Base-by-base conservation (phyloP, 1,140 invertebrate species). In the Drosophila bipectinata region DNA sequence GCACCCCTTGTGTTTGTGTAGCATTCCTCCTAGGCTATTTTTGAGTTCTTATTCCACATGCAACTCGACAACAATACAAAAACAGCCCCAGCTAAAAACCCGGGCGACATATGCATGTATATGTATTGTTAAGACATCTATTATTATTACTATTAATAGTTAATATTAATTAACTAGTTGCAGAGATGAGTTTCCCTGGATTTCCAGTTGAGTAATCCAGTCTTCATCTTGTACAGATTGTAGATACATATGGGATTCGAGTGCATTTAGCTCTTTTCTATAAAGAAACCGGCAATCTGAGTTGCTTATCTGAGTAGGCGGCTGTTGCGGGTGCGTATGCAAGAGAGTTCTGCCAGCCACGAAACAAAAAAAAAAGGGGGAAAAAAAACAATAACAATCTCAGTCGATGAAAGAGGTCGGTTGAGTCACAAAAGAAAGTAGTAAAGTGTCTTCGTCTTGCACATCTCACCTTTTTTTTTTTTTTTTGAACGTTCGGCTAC, bases 21-120 rank as follows among this genome's bases (percentile, higher is more conserved):
- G 49, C 54, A 62, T 71, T 75, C 52, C 39, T 79, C 58, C 77
- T 78, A 75, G 66, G 82, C 82, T 85, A 85, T 85, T 85, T 85
- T 88, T 57, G 71, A 76, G 82, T 81, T 78, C 82, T 69, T 85
- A 67, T 83, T 83, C 77, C 75, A 75, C 75, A 79, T 83, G 72
- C 79, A 83, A 53, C 73, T 7, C 58, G 53, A 32, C 37, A 59
- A 10, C 32, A 26, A 51, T 8, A 41, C 37, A 52, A 47, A 53
- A 14, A 51, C 44, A 60, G 72, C 61, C 49, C 49, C 48, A 54
- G 58, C 45, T 64, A 51, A 52, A 80, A 44, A 54, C 56, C 55
- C 69, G 52, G 58, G 37, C 55, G 32, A 69, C 41, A 75, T 41
- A 52, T 21, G 60, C 32, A 34, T 34, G 10, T 37, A 37, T 10